Conservation (phyloP, 2,797 vertebrate species). For the Diglossa cyanea region DNA sequence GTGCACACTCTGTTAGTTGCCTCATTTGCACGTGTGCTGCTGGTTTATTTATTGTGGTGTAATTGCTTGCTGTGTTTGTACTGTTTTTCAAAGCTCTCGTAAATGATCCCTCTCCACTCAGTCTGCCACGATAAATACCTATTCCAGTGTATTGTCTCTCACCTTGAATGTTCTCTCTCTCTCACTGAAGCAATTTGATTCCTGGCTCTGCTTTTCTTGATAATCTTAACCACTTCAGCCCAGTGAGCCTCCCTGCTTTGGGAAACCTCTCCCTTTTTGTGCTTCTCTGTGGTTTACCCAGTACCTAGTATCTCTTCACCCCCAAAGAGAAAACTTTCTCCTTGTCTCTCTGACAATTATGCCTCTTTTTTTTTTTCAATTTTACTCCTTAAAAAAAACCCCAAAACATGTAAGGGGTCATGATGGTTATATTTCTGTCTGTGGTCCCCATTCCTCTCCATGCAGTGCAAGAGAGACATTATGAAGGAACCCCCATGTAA, state of each 20-base stretch:
- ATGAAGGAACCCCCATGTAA: background rate
- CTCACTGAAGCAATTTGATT: background rate
- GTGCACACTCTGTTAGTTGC: background rate
- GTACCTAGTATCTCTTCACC: background rate
- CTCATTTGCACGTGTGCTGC: background rate
- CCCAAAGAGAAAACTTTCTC: background rate
- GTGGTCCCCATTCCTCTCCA: background rate
- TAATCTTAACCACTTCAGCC: background rate
- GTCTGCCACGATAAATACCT: background rate
- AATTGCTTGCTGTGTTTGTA: conserved; percentile 30
- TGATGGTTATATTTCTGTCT: background rate
- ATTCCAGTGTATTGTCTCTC: background rate
- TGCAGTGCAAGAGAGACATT: background rate
- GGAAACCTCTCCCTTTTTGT: background rate
- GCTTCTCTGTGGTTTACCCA: background rate
- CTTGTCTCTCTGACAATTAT: background rate
- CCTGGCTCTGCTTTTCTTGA: background rate
- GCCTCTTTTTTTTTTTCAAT: background rate
- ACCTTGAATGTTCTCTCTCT: conserved; percentile 29
- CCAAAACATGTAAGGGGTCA: background rate
- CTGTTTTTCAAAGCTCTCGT: background rate
- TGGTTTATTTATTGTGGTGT: conserved; percentile 33
- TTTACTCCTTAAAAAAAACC: background rate
- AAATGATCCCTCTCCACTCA: background rate
- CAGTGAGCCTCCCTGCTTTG: background rate